Evolutionary conservation across 2,888 invertebrate genomes (phyloP), one percentile per base, ranked within the genome.

Genomic region (Drosophila yooni): DNA sequence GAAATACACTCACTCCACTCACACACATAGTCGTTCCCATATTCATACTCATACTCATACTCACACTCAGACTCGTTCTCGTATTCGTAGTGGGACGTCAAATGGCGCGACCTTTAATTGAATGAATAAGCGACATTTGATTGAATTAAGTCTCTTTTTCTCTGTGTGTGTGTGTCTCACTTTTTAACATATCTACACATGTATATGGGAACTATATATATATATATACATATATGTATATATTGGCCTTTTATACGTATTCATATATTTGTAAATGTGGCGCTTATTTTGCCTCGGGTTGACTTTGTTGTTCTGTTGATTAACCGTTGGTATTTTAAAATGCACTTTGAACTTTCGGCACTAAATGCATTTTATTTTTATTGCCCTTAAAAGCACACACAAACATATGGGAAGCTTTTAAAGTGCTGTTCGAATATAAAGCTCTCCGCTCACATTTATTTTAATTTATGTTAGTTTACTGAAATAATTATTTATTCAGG

Each of bases 21-120:
- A 31, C 38, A 15, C 52, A 25, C 58, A 21, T 25, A 75, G 27
- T 52, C 46, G 25, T 25, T 25, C 15, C 46, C 27, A 25, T 46
- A 25, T 46, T 46, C 46, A 46, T 25, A 4, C 21, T 25, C 46
- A 10, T 38, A 60, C 56, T 63, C 70, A 52, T 25, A 60, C 51
- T 66, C 46, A 25, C 56, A 73, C 43, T 60, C 53, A 53, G 58
- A 77, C 64, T 78, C 77, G 57, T 58, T 70, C 53, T 70, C 75
- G 61, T 53, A 65, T 60, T 76, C 69, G 34, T 64, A 64, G 88
- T 82, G 82, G 80, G 74, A 76, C 71, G 87, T 88, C 88, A 88
- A 88, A 89, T 86, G 87, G 88, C 91, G 81, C 91, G 91, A 91
- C 91, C 91, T 91, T 90, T 91, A 91, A 91, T 91, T 91, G 88